Evolutionary conservation across 2,797 vertebrate genomes (phyloP), one percentile per base, ranked within the genome.

Genomic region (Takifugu rubripes): DNA sequence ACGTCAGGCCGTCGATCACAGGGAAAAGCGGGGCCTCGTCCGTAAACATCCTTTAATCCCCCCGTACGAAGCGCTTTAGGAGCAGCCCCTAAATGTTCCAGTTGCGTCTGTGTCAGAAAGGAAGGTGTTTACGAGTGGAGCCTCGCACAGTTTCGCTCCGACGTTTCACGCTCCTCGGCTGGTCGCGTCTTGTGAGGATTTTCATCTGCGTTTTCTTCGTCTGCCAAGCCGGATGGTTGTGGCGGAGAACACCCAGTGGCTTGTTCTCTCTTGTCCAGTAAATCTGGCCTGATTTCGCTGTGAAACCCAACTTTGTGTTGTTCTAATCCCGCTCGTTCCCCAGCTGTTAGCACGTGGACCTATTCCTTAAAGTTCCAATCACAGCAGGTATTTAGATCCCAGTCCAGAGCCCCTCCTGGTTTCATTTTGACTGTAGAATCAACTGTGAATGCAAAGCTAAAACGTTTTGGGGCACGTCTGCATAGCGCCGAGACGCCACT

Each of bases 361-460:
- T 87, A 80, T 78, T 77, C 65, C 70, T 70, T 74, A 47, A 47
- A 64, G 59, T 33, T 70, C 47, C 64, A 66, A 62, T 70, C 43
- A 57, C 64, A 57, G 16, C 50, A 61, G 47, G 45, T 72, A 69
- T 66, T 61, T 55, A 60, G 75, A 74, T 52, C 56, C 60, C 62
- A 42, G 59, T 67, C 52, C 56, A 79, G 70, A 84, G 85, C 80
- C 46, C 84, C 85, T 72, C 69, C 86, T 89, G 71, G 76, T 50
- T 45, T 57, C 45, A 64, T 50, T 59, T 61, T 64, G 70, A 65
- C 66, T 63, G 25, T 78, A 53, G 44, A 5, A 15, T 68, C 25
- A 57, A 44, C 53, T 42, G 24, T 62, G 59, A 68, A 56, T 67
- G 56, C 36, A 54, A 52, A 48, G 21, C 11, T 33, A 10, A 25